These are phyloP conservation scores for Cataglyphis rosenhaueri DNA, from an alignment of 2,888 invertebrate genomes.

Conservation along the genomic window DNA sequence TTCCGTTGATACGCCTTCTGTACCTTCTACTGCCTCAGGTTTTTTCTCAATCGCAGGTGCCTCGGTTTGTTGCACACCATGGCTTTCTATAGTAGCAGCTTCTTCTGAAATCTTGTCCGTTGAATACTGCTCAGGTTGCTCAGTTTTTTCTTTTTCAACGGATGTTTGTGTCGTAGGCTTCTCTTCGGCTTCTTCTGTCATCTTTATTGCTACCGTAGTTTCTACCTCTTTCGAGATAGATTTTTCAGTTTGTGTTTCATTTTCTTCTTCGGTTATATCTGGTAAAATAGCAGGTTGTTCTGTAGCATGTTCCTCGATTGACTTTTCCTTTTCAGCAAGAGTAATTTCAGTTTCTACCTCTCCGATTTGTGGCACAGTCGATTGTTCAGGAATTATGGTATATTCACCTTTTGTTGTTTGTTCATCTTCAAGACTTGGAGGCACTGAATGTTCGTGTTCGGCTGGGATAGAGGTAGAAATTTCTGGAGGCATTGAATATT, in stretches of 20 bases:
- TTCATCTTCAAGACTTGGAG: constrained; percentile 55
- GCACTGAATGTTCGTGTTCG: constrained; percentile 26
- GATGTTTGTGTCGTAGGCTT: constrained; percentile 46
- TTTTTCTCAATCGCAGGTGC: constrained; percentile 42
- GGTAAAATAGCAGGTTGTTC: constrained; percentile 42
- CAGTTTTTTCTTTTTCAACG: constrained; percentile 54
- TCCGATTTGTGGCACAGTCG: constrained; percentile 56
- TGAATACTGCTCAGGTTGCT: constrained; percentile 58
- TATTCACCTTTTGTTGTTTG: constrained; percentile 41
- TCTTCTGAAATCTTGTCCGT: constrained; percentile 58
- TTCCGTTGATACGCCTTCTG: constrained; percentile 32
- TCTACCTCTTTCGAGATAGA: constrained; percentile 44
- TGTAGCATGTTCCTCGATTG: constrained; percentile 13
- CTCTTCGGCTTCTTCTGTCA: constrained; percentile 31
- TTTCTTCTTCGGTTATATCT: constrained; percentile 15
- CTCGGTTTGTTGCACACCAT: constrained; percentile 22
- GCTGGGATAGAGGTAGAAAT: constrained; percentile 40
- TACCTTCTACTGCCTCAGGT: constrained; percentile 31
- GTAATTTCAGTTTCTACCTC: constrained; percentile 58
- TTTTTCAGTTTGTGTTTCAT: constrained; percentile 56
- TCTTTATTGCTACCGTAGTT: constrained; percentile 24
- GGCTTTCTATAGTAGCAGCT: constrained; percentile 37
- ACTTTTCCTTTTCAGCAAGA: constrained; percentile 51
- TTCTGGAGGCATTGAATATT: constrained; percentile 30
- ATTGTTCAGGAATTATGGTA: constrained; percentile 52